Evolutionary conservation across 2,888 invertebrate species (phyloP).

Genomic region (Formica aserva): DNA sequence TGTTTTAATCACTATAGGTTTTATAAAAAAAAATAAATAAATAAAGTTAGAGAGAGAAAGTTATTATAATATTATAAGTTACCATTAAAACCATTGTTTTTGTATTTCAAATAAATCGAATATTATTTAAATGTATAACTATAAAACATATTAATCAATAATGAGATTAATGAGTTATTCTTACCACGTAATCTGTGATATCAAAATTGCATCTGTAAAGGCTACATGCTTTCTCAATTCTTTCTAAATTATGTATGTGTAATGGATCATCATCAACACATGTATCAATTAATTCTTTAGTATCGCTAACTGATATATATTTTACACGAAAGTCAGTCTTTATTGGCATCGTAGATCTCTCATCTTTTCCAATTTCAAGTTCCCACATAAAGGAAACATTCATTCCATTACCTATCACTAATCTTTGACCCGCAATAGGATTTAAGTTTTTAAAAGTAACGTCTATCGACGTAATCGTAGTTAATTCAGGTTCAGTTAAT

Average conservation of each 20-base stretch:
- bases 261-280: conserved; percentile 82
- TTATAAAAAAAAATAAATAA: conserved; percentile 22
- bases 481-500: conserved; percentile 84
- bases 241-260: conserved; percentile 86
- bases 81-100: conserved; percentile 10
- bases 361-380: conserved; percentile 84
- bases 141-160: conserved; percentile 16
- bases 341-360: conserved; percentile 85
- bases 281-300: conserved; percentile 79
- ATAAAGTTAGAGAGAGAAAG: neutral
- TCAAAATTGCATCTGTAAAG: conserved; percentile 90
- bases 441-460: conserved; percentile 90
- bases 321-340: conserved; percentile 89
- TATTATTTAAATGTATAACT: conserved; percentile 35
- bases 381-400: conserved; percentile 95
- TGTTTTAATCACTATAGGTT: conserved; percentile 20
- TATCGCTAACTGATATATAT: conserved; percentile 86
- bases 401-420: conserved; percentile 91
- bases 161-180: conserved; percentile 56
- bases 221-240: conserved; percentile 80
- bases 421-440: conserved; percentile 88
- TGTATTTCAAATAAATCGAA: conserved; percentile 24
- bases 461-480: conserved; percentile 88
- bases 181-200: conserved; percentile 92
- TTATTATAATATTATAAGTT: conserved; percentile 32